Conservation (phyloP, 2,797 vertebrate genomes). For the Tachyglossus aculeatus region DNA sequence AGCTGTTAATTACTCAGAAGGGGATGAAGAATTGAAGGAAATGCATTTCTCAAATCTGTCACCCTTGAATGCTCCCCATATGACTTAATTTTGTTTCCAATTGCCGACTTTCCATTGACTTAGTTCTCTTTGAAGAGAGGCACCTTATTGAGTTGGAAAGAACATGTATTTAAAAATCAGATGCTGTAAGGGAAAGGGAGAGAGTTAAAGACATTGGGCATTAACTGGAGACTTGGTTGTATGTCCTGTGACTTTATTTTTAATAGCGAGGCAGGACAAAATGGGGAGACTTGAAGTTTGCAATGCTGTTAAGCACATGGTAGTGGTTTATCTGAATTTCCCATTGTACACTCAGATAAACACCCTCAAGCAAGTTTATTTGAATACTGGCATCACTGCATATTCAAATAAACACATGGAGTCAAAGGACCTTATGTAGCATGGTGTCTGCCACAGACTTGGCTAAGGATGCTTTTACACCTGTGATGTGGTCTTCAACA, state of each 20-base stretch:
- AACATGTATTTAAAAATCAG: background rate
- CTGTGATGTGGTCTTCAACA: too few relatives aligned
- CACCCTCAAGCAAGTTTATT: background rate
- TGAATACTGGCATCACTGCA: background rate
- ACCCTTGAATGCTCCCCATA: constrained; percentile 16
- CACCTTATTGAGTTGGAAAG: background rate
- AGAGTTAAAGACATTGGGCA: background rate
- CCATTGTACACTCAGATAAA: background rate
- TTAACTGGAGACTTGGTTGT: background rate
- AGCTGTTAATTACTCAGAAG: constrained; percentile 34
- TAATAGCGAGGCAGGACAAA: background rate
- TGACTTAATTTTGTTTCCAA: background rate
- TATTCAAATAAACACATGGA: background rate
- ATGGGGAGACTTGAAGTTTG: background rate
- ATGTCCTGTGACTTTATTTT: background rate
- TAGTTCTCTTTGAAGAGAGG: background rate
- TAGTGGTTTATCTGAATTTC: background rate
- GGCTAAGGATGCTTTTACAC: too few relatives aligned
- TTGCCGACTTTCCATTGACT: rapidly evolving
- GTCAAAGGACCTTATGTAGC: background rate
- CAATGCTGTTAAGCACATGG: background rate
- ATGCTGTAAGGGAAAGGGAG: background rate
- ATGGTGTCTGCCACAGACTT: too few relatives aligned
- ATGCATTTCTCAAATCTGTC: constrained; percentile 15
- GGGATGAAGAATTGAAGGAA: constrained; percentile 19